A percentile compares a stretch with the other conserved stretches of the same genome.
phyloP scores from a whole-genome alignment of 2,113 vertebrate species.

The Theristicus caerulescens region DNA sequence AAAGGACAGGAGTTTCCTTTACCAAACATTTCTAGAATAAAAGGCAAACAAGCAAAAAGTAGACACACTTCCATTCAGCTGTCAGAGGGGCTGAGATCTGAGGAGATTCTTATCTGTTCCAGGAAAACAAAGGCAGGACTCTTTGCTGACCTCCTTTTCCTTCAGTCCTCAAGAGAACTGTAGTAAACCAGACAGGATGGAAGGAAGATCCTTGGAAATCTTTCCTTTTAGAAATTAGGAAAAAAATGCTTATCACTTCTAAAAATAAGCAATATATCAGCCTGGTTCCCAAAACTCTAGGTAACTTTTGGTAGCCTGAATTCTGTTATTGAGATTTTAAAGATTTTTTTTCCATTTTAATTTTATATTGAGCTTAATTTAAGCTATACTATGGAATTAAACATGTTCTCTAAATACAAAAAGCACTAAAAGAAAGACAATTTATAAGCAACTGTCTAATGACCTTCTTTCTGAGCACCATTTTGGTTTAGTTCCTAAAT shows the following conservation, averaged over 20 bases:
- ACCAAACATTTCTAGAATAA: not conserved
- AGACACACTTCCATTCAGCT: not conserved
- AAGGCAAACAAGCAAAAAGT: not conserved
- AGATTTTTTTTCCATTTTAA: not conserved
- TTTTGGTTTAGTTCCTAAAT: not conserved
- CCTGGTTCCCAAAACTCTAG: not conserved
- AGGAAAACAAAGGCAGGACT: not conserved
- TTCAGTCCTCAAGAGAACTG: not conserved
- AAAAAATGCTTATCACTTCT: not conserved
- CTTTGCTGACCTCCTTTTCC: not conserved
- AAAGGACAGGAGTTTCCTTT: not conserved
- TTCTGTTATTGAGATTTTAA: not conserved
- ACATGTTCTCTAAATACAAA: not conserved
- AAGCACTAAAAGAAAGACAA: not conserved
- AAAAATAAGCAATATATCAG: not conserved
- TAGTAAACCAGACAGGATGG: not conserved
- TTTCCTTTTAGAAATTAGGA: not conserved
- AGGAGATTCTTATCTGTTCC: not conserved
- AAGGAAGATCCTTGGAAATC: not conserved
- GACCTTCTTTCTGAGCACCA: not conserved
- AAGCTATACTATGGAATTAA: not conserved
- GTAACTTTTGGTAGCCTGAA: not conserved
- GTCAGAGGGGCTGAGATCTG: not conserved
- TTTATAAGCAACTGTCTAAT: not conserved
- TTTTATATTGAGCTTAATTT: not conserved